Percentiles rank a stretch among this genome's conserved stretches.
These are phyloP conservation scores for Heliconius charithonia DNA, from an alignment of 2,888 invertebrate genomes.

Conservation along the genomic window DNA sequence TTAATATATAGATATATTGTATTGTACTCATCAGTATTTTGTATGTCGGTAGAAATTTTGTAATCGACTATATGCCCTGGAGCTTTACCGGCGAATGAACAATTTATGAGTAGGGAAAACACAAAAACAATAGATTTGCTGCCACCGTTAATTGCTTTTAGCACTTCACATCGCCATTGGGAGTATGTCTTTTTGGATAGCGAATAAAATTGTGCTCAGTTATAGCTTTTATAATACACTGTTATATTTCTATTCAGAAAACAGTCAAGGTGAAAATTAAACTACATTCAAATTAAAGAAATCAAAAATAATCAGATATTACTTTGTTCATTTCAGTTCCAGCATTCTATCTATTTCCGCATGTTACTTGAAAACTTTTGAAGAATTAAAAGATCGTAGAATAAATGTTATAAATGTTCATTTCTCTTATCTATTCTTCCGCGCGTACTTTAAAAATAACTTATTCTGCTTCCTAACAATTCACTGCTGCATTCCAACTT, in stretches of 20 bases:
- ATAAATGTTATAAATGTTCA: slow-evolving; percentile 6
- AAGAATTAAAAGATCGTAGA: neutral
- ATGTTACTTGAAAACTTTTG: neutral
- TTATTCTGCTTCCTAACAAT: slow-evolving; percentile 31
- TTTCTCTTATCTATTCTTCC: slow-evolving; percentile 8
- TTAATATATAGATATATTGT: slow-evolving; percentile 12
- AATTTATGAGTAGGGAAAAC: slow-evolving; percentile 33
- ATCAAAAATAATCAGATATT: neutral
- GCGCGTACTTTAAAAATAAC: slow-evolving; percentile 24
- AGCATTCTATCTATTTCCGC: neutral
- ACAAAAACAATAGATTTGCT: slow-evolving; percentile 36
- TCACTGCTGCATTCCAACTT: slow-evolving; percentile 27
- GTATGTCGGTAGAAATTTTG: slow-evolving; percentile 4
- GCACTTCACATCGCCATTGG: slow-evolving; percentile 37
- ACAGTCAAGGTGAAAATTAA: neutral
- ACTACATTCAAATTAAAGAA: neutral
- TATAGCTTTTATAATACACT: neutral
- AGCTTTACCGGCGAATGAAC: slow-evolving; percentile 27
- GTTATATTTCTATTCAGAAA: neutral
- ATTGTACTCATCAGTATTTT: neutral
- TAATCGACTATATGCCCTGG: slow-evolving; percentile 20
- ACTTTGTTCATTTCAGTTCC: neutral
- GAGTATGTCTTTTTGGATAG: slow-evolving; percentile 34
- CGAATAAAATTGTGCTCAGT: slow-evolving; percentile 14
- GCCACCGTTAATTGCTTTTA: slow-evolving; percentile 39